Percentiles rank a stretch among this genome's conserved stretches.
phyloP scores from a whole-genome alignment of 2,113 vertebrate species.

The Orycteropus afer region DNA sequence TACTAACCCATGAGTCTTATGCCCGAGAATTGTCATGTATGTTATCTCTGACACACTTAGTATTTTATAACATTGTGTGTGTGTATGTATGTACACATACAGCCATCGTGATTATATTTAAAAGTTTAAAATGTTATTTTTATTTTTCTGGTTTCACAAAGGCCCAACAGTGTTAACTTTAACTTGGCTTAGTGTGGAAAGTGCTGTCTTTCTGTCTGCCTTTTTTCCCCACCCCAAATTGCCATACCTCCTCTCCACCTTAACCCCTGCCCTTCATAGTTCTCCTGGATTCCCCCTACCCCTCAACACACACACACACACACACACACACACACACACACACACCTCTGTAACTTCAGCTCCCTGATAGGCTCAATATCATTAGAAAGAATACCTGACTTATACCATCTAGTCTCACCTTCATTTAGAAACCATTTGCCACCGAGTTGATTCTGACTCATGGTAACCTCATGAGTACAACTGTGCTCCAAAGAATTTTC shows the following conservation, averaged over 20 bases:
- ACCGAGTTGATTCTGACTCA: no score
- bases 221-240: neutral
- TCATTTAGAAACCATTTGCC: no score
- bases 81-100: neutral
- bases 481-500: no score
- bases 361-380: neutral
- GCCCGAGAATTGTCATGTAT: neutral
- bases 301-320: neutral
- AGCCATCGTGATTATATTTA: neutral
- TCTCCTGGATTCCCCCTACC: neutral
- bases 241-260: neutral
- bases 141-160: neutral
- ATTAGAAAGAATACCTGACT: neutral
- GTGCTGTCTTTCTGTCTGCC: no score
- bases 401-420: neutral
- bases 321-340: no score
- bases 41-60: neutral
- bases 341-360: no score
- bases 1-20: rapidly evolving
- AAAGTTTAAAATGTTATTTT: neutral
- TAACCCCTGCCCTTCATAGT: neutral
- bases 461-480: no score
- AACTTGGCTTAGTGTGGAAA: neutral
- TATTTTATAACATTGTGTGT: no score
- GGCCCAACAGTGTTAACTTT: neutral